Evolutionary conservation across 2,113 vertebrate species (phyloP).

Genomic region (Lutjanus erythropterus): DNA sequence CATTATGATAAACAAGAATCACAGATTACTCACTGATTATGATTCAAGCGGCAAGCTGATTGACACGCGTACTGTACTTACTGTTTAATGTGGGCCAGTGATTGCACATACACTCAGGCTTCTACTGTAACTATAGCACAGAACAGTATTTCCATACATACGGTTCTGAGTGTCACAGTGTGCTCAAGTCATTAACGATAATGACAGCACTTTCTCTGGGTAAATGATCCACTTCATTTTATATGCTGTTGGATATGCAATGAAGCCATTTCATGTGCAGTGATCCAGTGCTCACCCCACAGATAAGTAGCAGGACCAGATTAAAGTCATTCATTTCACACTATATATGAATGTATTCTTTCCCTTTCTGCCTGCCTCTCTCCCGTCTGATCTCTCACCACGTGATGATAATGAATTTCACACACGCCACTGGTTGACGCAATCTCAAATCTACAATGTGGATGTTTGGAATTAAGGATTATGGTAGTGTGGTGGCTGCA

Average conservation of each 20-base stretch:
- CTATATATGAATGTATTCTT: conserved; percentile 14
- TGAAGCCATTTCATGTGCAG: conserved; percentile 41
- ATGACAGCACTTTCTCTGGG: conserved; percentile 19
- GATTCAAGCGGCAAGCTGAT: not conserved
- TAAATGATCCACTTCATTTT: conserved; percentile 52
- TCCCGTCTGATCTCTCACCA: conserved; percentile 35
- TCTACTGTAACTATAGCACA: no score
- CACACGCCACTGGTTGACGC: not conserved
- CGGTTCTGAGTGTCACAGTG: not conserved
- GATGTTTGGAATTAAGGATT: conserved; percentile 14
- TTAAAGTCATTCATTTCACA: conserved; percentile 54
- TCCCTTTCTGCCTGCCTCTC: not conserved
- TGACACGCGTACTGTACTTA: no score
- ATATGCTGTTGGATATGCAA: conserved; percentile 22
- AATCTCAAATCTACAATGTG: conserved; percentile 11
- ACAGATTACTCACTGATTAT: not conserved
- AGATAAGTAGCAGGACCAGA: conserved; percentile 51
- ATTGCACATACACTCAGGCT: not conserved
- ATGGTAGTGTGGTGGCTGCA: not conserved
- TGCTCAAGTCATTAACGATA: conserved; percentile 13
- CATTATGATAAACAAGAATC: not conserved
- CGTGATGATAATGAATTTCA: conserved; percentile 46
- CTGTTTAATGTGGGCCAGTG: not conserved
- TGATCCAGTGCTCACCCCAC: conserved; percentile 17
- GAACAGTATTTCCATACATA: not conserved